phyloP scores from a whole-genome alignment of 1,140 invertebrate species.

The Trypoxylus dichotomus region DNA sequence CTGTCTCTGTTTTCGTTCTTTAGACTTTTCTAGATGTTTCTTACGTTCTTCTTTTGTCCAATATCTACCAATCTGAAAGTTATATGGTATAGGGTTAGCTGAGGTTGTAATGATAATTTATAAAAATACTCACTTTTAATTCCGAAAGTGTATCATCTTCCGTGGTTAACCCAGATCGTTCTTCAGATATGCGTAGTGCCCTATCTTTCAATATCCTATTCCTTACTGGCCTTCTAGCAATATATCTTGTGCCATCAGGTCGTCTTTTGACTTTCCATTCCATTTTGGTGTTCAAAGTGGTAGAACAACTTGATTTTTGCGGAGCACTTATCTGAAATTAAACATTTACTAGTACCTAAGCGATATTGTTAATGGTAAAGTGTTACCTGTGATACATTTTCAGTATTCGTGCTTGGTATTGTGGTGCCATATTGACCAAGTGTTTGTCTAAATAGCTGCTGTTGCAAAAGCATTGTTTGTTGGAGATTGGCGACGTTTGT shows the following conservation, averaged over 20 bases:
- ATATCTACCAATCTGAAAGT: slow-evolving; percentile 68
- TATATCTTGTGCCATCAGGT: slow-evolving; percentile 78
- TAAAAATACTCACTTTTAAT: slow-evolving; percentile 62
- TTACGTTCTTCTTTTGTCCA: slow-evolving; percentile 82
- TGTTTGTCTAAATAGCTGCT: slow-evolving; percentile 68
- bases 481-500: slow-evolving; percentile 73
- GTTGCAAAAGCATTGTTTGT: slow-evolving; percentile 73
- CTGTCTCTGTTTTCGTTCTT: slow-evolving; percentile 65
- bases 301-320: slow-evolving; percentile 41
- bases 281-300: slow-evolving; percentile 59
- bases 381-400: neutral
- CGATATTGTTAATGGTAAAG: neutral
- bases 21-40: slow-evolving; percentile 69
- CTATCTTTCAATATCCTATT: slow-evolving; percentile 71
- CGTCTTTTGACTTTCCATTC: slow-evolving; percentile 81
- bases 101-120: neutral
- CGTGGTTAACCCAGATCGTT: slow-evolving; percentile 73
- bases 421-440: slow-evolving; percentile 46
- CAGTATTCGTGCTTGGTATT: neutral
- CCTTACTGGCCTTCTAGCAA: slow-evolving; percentile 71
- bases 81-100: neutral
- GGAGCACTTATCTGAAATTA: neutral
- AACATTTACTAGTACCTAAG: slow-evolving; percentile 40
- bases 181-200: slow-evolving; percentile 69
- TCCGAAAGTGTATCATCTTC: slow-evolving; percentile 83